These are phyloP conservation scores for Rhagonycha lutea DNA, from an alignment of 2,888 invertebrate genomes.

Conservation along the genomic window DNA sequence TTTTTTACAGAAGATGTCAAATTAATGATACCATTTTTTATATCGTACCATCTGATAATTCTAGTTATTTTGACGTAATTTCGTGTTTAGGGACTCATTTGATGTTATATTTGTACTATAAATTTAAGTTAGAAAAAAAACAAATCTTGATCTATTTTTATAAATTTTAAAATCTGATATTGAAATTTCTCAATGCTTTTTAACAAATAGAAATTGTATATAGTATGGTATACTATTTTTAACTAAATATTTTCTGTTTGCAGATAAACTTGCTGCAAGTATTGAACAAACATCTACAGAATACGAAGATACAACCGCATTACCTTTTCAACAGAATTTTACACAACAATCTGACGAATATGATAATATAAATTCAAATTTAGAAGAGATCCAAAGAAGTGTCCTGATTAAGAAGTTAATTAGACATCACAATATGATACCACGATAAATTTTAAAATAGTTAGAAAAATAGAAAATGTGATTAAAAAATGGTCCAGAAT, in stretches of 20 bases:
- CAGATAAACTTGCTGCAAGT: constrained; percentile 1
- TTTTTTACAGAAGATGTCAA: too few relatives aligned
- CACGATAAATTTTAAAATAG: not conserved
- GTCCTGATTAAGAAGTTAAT: constrained; percentile 18
- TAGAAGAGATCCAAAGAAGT: constrained; percentile 6
- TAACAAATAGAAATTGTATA: too few relatives aligned
- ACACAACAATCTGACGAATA: constrained; percentile 13
- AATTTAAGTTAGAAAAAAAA: too few relatives aligned
- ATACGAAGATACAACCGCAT: constrained; percentile 6
- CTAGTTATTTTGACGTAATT: too few relatives aligned
- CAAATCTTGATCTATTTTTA: too few relatives aligned
- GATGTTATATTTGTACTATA: too few relatives aligned
- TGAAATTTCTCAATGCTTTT: too few relatives aligned
- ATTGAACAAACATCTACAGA: constrained; percentile 2
- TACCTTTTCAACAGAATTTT: constrained; percentile 12
- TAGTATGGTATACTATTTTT: not conserved
- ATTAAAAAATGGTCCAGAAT: not conserved
- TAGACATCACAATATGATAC: constrained; percentile 11
- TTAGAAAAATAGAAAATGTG: not conserved
- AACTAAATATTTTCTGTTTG: constrained; percentile 1
- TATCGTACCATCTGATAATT: too few relatives aligned
- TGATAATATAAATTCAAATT: constrained; percentile 4
- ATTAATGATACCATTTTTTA: too few relatives aligned
- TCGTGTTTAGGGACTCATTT: too few relatives aligned
- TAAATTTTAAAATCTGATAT: too few relatives aligned